Evolutionary conservation across 2,113 vertebrate species (phyloP).

Genomic region (Elephantulus edwardii): DNA sequence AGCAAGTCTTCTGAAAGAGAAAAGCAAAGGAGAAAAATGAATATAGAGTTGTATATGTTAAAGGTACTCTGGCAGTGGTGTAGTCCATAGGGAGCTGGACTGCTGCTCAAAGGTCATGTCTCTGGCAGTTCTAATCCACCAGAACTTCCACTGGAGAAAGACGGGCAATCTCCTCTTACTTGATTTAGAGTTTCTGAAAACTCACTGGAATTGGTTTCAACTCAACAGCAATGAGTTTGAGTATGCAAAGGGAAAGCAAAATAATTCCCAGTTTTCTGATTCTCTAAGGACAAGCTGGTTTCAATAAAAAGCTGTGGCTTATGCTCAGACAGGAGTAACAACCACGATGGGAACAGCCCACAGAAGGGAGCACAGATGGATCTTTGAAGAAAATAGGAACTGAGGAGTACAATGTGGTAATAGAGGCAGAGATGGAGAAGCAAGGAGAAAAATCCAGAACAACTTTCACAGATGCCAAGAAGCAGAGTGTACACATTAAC

Average conservation of each 20-base stretch:
- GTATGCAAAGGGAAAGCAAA: background rate
- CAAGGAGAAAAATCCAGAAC: slow-evolving; percentile 39
- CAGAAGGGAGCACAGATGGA: slow-evolving; percentile 47
- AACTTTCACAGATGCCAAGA: background rate
- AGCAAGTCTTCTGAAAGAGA: background rate
- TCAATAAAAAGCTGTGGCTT: slow-evolving; percentile 12
- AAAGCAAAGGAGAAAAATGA: background rate
- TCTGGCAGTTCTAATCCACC: no score
- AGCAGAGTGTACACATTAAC: background rate
- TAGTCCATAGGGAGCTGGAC: no score
- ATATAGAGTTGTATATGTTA: background rate
- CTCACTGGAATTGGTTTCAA: no score
- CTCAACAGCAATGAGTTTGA: no score
- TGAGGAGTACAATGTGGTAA: background rate
- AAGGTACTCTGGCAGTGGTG: no score
- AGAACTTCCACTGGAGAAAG: no score
- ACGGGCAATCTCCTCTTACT: no score
- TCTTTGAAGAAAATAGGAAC: slow-evolving; percentile 24
- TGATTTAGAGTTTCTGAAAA: no score
- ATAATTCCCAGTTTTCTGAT: background rate
- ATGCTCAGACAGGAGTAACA: background rate
- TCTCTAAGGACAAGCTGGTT: slow-evolving; percentile 2
- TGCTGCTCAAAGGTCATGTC: no score
- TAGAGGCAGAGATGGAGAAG: background rate
- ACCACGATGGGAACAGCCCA: background rate